phyloP scores from a whole-genome alignment of 2,797 vertebrate genomes.

The Miopithecus talapoin region DNA sequence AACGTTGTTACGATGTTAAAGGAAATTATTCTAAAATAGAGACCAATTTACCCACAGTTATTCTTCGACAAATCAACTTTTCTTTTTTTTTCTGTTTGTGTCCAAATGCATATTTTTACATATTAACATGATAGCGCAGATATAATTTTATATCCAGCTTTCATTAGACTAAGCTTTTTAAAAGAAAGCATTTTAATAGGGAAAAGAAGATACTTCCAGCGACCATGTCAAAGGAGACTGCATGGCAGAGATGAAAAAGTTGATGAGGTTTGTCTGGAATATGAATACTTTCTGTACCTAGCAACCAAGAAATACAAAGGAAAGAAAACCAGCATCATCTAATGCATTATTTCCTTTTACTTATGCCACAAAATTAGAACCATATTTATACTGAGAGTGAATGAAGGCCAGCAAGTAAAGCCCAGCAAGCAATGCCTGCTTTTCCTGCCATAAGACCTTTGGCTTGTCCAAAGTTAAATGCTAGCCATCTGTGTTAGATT shows the following conservation, averaged over 20 bases:
- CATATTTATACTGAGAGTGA: not conserved
- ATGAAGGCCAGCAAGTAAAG: not conserved
- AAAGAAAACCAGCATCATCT: not conserved
- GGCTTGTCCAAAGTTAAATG: not conserved
- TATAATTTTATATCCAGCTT: constrained; percentile 1
- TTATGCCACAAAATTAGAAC: not conserved
- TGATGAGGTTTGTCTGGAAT: not conserved
- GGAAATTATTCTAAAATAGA: constrained; percentile 39
- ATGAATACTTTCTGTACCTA: not conserved
- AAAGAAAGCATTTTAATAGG: not conserved
- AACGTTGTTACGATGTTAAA: not conserved
- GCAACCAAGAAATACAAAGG: constrained; percentile 1
- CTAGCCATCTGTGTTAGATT: not conserved
- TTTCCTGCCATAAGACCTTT: not conserved
- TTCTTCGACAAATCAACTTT: not conserved
- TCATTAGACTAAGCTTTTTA: not conserved
- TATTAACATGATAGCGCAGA: not conserved
- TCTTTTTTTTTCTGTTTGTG: not conserved
- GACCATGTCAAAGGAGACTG: not conserved
- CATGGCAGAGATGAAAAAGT: not conserved
- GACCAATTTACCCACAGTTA: constrained; percentile 9
- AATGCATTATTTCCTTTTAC: constrained; percentile 26
- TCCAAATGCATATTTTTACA: constrained; percentile 19
- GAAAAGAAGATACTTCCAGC: not conserved
- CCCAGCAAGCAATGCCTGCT: not conserved